Conservation (phyloP, 2,797 vertebrate genomes). For the Graptemys geographica region DNA sequence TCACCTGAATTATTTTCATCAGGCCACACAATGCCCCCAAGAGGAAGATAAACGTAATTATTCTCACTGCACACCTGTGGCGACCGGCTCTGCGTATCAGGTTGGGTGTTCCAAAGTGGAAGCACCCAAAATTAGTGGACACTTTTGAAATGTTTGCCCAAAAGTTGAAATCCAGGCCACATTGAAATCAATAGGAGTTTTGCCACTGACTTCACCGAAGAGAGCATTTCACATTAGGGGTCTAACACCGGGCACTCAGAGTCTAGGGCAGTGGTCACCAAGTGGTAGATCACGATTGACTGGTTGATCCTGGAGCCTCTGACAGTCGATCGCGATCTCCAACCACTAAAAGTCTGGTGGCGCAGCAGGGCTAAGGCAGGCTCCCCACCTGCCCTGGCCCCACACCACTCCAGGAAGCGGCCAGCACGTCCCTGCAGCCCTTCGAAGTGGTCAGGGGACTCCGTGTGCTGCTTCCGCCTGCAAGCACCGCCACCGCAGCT, state of each 20-base stretch:
- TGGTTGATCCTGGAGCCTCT: too few relatives aligned
- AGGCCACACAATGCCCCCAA: not conserved
- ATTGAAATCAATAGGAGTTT: not conserved
- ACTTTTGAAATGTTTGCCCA: not conserved
- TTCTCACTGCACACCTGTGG: not conserved
- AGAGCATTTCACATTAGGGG: not conserved
- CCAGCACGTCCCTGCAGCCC: too few relatives aligned
- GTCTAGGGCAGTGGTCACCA: not conserved
- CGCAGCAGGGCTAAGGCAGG: too few relatives aligned
- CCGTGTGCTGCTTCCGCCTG: too few relatives aligned
- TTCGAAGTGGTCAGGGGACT: too few relatives aligned
- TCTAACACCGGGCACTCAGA: not conserved
- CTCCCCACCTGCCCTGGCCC: too few relatives aligned
- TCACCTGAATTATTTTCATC: not conserved
- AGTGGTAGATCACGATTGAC: too few relatives aligned
- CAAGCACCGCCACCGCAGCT: too few relatives aligned
- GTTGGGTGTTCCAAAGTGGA: not conserved
- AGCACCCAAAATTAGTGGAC: accelerated
- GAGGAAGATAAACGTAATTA: not conserved
- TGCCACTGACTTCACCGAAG: not conserved
- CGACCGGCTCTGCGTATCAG: not conserved
- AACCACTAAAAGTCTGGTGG: too few relatives aligned
- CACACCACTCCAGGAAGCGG: too few relatives aligned
- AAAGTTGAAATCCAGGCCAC: not conserved
- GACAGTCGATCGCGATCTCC: too few relatives aligned